Percentiles rank a stretch among this genome's conserved stretches.
Evolutionary conservation across 2,113 vertebrate species (phyloP).

Genomic region (Taxidea taxus): DNA sequence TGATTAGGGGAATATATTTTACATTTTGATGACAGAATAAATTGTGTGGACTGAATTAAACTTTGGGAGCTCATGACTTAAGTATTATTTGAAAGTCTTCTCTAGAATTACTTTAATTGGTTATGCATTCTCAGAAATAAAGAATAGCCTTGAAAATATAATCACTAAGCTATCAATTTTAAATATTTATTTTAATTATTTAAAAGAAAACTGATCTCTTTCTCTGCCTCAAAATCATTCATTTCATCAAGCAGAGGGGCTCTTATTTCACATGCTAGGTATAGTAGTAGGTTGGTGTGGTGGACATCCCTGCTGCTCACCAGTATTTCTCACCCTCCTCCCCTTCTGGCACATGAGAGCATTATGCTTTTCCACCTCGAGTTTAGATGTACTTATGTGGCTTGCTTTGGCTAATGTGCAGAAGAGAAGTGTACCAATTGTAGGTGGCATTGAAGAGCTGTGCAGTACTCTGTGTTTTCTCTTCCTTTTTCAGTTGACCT

Average conservation of each 20-base stretch:
- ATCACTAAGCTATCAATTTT: not conserved
- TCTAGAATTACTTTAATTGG: not conserved
- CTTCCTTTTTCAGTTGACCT: not conserved
- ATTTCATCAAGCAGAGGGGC: not conserved
- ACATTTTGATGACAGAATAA: not conserved
- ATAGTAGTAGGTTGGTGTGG: accelerated
- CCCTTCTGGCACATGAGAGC: not conserved
- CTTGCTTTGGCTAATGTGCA: not conserved
- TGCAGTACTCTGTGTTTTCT: not conserved
- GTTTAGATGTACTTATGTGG: not conserved
- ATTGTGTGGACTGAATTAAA: not conserved
- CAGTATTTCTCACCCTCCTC: not conserved
- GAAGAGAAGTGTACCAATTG: not conserved
- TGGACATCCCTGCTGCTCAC: not conserved
- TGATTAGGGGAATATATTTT: not conserved
- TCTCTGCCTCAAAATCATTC: not conserved
- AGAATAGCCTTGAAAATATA: not conserved
- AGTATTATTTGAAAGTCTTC: not conserved
- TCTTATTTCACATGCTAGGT: not conserved
- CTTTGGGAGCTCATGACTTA: not conserved
- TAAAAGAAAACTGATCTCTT: not conserved
- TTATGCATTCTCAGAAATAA: not conserved
- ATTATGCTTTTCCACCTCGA: not conserved
- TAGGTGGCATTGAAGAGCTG: not conserved
- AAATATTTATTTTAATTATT: not conserved